Evolutionary conservation across 2,888 invertebrate species (phyloP).

Genomic region (Baccha elongata): DNA sequence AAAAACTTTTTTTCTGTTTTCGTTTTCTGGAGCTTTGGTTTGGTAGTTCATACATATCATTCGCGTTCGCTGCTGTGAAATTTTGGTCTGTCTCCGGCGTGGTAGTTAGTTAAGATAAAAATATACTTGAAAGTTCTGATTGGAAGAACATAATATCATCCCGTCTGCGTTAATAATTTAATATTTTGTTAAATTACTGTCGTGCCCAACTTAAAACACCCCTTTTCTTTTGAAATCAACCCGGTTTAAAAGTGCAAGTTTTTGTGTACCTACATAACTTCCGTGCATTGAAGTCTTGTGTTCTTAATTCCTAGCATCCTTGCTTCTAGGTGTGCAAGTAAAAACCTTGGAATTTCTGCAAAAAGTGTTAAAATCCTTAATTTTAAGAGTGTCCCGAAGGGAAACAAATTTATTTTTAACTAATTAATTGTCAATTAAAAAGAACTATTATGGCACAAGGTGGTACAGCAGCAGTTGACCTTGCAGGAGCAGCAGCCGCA

Average conservation of each 20-base stretch:
- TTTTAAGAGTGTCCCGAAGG: constrained; percentile 35
- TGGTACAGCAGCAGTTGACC: constrained; percentile 59
- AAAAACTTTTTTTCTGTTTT: constrained; percentile 31
- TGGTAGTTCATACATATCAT: constrained; percentile 45
- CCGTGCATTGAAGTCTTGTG: constrained; percentile 28
- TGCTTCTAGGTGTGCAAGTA: constrained; percentile 16
- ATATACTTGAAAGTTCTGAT: background rate
- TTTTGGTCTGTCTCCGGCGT: background rate
- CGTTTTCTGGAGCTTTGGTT: background rate
- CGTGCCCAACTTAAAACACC: background rate
- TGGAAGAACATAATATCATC: background rate
- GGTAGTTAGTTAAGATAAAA: background rate
- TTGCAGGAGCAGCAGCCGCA: constrained; percentile 49
- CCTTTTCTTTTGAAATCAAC: background rate
- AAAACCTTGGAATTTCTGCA: constrained; percentile 65
- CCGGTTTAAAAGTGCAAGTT: constrained; percentile 32
- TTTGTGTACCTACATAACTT: constrained; percentile 20
- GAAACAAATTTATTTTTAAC: constrained; percentile 4
- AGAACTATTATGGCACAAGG: constrained; percentile 46
- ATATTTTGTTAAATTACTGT: background rate
- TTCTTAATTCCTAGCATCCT: constrained; percentile 20
- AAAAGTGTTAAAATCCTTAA: constrained; percentile 47
- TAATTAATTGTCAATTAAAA: constrained; percentile 46
- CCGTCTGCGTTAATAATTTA: background rate
- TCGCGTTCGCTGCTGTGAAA: background rate